Base-by-base conservation (phyloP, 1,140 invertebrate species). In the Macrostomum lignano region DNA sequence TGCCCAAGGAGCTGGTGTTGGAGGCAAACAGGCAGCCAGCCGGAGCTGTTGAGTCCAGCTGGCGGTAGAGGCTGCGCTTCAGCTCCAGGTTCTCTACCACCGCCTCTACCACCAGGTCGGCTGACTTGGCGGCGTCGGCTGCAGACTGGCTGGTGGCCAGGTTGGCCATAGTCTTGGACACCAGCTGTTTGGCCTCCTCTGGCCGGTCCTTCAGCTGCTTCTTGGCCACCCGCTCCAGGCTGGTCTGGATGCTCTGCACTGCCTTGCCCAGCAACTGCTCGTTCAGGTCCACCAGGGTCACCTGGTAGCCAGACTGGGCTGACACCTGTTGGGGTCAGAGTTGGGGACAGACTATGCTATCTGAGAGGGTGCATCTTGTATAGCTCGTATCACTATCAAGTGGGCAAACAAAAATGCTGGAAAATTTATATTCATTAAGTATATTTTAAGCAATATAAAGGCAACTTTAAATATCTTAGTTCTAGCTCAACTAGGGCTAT, bases 1-100 rank as follows among this genome's bases (percentile, higher is more conserved):
- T 73, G 9, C 72, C 67, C 6, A 86, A 57, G 0, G 77, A 81
- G 6, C 75, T 81, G 2, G 78, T 84, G 48, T 86, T 84, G 7
- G 73, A 75, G 2, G 73, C 70, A 55, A 84, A 74, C 35, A 65
- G 55, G 7, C 52, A 53, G 15, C 50, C 41, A 33, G 50, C 54
- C 41, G 31, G 45, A 42, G 30, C 20, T 20, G 15, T 7, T 32
- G 33, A 21, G 33, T 40, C 19, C 1, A 33, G 3, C 29, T 19
- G 10, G 6, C 33, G 20, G 46, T 81, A 82, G 1, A 82, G 52
- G 40, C 74, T 67, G 42, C 72, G 69, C 47, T 82, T 82, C 0
- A 70, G 46, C 25, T 67, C 65, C 23, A 81, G 52, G 46, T 77
- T 78, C 49, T 82, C 76, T 35, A 79, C 66, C 49, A 79, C 75